These are phyloP conservation scores for Eolophus roseicapilla DNA, from an alignment of 2,113 vertebrate genomes.

Conservation along the genomic window DNA sequence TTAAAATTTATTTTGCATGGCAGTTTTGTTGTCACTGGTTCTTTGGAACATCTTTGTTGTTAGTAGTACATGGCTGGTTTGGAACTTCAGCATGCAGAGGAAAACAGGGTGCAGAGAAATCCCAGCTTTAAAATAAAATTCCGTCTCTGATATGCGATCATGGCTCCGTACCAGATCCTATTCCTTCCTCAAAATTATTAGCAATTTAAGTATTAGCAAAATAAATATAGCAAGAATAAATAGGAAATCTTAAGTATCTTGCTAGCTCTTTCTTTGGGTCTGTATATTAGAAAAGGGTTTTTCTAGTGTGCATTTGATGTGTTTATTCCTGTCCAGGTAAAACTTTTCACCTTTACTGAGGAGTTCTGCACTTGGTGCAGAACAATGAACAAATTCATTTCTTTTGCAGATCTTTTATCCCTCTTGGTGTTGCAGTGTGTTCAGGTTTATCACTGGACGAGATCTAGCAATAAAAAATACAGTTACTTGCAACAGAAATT, in stretches of 20 bases:
- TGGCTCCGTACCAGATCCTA: not conserved
- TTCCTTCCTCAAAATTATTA: not conserved
- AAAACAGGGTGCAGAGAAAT: not conserved
- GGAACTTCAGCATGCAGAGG: not conserved
- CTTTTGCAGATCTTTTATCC: not conserved
- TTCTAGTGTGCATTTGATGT: not conserved
- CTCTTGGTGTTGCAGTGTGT: not conserved
- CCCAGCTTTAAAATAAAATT: not conserved
- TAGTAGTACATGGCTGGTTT: not conserved
- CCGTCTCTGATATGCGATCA: not conserved
- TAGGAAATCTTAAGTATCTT: not conserved
- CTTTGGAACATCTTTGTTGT: not conserved
- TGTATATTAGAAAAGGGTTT: not conserved
- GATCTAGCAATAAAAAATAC: not conserved
- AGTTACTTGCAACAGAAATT: not conserved
- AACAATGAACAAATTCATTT: not conserved
- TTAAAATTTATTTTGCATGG: not conserved
- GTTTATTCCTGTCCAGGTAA: not conserved
- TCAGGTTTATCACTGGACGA: not conserved
- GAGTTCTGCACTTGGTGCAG: not conserved
- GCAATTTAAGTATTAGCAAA: not conserved
- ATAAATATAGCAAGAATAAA: not conserved
- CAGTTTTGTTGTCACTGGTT: not conserved
- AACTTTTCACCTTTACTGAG: not conserved
- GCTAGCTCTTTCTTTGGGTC: not conserved